A percentile compares a stretch with the other conserved stretches of the same genome.
phyloP scores from a whole-genome alignment of 2,888 invertebrate genomes.

The Junonia oenone region DNA sequence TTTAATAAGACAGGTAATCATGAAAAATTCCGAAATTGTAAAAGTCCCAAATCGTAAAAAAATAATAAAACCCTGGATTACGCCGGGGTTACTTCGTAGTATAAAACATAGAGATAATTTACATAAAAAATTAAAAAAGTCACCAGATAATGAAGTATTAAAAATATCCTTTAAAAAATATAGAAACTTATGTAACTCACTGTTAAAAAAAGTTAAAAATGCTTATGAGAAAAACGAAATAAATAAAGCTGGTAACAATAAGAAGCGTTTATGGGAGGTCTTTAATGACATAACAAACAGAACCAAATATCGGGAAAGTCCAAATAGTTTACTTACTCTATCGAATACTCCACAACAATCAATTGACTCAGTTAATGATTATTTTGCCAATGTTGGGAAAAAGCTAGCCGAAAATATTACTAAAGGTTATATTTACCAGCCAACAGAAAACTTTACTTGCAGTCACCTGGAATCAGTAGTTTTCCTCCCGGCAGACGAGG shows the following conservation, averaged over 20 bases:
- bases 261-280: conserved; percentile 14
- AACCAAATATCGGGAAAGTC: not conserved
- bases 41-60: not conserved
- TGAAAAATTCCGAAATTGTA: not conserved
- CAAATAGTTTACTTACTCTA: not conserved
- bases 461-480: conserved; percentile 6
- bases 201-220: conserved; percentile 19
- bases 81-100: conserved; percentile 9
- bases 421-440: not conserved
- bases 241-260: conserved; percentile 11
- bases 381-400: conserved; percentile 17
- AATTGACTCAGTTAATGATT: conserved; percentile 13
- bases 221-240: conserved; percentile 19
- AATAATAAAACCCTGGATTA: not conserved
- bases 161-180: conserved; percentile 11
- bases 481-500: conserved; percentile 6
- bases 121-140: conserved; percentile 16
- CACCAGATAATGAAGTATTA: conserved; percentile 12
- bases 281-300: conserved; percentile 17
- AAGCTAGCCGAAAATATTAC: conserved; percentile 3
- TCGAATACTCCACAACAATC: not conserved
- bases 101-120: conserved; percentile 22
- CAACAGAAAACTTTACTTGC: not conserved
- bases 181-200: not conserved
- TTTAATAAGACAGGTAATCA: not conserved